A percentile compares a stretch with the other conserved stretches of the same genome.
Evolutionary conservation across 2,888 invertebrate genomes (phyloP).

Genomic region (Monopis laevigella): DNA sequence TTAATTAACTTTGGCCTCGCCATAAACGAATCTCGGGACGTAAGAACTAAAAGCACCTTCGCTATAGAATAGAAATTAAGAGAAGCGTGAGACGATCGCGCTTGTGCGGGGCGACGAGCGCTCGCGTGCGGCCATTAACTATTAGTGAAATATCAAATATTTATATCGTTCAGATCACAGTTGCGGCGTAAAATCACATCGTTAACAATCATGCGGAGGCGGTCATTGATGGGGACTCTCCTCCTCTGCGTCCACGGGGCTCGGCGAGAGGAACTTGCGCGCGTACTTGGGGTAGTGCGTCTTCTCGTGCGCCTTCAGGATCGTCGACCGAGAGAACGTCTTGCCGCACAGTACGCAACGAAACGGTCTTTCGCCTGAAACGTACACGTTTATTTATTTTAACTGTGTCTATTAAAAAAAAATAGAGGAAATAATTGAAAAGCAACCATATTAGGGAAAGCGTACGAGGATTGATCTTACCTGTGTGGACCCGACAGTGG

Average conservation of each 20-base stretch:
- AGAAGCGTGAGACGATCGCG: neutral
- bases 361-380: constrained; percentile 84
- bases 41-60: constrained; percentile 9
- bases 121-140: constrained; percentile 60
- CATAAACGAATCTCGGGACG: constrained; percentile 18
- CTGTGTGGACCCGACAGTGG: constrained; percentile 92
- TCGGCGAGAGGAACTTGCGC: constrained; percentile 88
- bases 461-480: too few species aligned
- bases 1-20: constrained; percentile 64
- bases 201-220: constrained; percentile 42
- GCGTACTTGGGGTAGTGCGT: constrained; percentile 93
- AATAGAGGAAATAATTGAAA: too few species aligned
- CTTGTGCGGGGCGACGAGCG: constrained; percentile 17
- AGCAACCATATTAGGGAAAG: too few species aligned
- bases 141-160: constrained; percentile 68
- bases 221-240: constrained; percentile 78
- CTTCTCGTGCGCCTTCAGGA: constrained; percentile 92
- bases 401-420: too few species aligned
- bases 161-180: constrained; percentile 70
- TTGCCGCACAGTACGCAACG: constrained; percentile 90
- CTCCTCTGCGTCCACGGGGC: constrained; percentile 85
- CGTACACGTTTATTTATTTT: too few species aligned
- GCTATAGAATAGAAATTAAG: constrained; percentile 2
- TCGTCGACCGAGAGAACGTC: constrained; percentile 90
- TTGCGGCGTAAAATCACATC: constrained; percentile 68